A percentile compares a stretch with the other conserved stretches of the same genome.
Conservation (phyloP, 2,797 vertebrate species). For the Rhincodon typus region DNA sequence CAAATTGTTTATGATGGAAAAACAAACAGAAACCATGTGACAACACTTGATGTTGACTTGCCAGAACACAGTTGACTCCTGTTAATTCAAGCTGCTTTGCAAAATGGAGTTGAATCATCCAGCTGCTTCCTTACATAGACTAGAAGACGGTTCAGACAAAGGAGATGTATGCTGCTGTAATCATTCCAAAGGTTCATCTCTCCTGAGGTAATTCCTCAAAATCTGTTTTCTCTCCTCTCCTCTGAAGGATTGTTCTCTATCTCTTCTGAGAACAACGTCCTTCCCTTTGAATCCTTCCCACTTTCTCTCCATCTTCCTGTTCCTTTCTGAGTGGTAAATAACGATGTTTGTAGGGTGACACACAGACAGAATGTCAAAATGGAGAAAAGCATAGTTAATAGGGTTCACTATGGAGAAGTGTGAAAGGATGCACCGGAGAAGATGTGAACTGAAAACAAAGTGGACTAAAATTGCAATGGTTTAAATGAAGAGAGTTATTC, state of each 20-base stretch:
- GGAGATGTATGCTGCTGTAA: neutral
- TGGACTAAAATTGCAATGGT: neutral
- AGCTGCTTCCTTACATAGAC: neutral
- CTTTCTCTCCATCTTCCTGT: neutral
- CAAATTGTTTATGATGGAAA: neutral
- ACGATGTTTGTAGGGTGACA: neutral
- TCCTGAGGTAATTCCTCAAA: neutral
- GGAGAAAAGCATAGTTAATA: neutral
- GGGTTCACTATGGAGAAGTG: neutral
- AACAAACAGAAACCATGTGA: no score
- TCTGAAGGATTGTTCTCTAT: neutral
- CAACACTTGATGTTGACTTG: neutral
- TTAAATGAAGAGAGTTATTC: neutral
- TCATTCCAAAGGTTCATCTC: neutral
- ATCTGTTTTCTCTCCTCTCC: neutral
- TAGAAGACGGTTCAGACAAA: neutral
- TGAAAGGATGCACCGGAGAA: neutral
- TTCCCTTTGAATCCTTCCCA: neutral
- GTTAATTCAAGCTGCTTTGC: neutral
- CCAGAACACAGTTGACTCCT: neutral
- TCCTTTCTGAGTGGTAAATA: neutral
- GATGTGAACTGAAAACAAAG: neutral
- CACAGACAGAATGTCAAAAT: neutral
- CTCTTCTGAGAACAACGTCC: neutral
- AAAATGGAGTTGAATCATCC: no score